Conservation (phyloP, 1,140 invertebrate species). For the Drosophila obscura region DNA sequence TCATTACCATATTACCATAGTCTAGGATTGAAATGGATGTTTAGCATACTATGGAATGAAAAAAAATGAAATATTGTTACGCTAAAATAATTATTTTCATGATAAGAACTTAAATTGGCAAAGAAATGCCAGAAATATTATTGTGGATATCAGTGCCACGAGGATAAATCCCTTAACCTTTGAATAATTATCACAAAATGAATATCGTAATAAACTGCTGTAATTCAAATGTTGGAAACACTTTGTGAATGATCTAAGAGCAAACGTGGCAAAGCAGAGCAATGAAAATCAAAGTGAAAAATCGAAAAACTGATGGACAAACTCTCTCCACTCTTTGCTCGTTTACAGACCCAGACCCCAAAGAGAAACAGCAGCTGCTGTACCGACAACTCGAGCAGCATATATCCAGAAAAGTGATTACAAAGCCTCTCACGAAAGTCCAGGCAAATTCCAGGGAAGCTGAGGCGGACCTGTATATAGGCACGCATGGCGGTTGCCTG, state of each 20-base stretch:
- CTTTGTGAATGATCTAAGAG: conserved; percentile 53
- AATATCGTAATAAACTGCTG: neutral
- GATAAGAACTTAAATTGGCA: too few species aligned
- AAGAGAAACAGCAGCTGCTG: conserved; percentile 33
- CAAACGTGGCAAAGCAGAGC: conserved; percentile 1
- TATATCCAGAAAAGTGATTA: conserved; percentile 24
- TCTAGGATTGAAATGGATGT: neutral
- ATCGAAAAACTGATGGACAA: conserved; percentile 65
- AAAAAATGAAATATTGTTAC: too few species aligned
- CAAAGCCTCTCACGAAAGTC: conserved; percentile 44
- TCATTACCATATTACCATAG: neutral
- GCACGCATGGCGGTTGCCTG: conserved; percentile 74
- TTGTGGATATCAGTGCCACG: too few species aligned
- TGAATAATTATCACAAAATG: neutral
- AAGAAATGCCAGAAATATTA: too few species aligned
- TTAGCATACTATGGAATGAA: too few species aligned
- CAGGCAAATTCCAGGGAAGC: conserved; percentile 37
- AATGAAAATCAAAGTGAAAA: conserved; percentile 10
- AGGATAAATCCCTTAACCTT: too few species aligned
- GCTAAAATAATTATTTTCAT: too few species aligned
- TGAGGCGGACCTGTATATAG: conserved; percentile 67
- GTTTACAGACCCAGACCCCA: conserved; percentile 74
- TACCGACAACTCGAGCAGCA: conserved; percentile 6
- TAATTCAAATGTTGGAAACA: conserved; percentile 18
- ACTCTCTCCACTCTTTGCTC: conserved; percentile 65